Base-by-base conservation (phyloP, 2,888 invertebrate genomes). In the Drosophila monieri region DNA sequence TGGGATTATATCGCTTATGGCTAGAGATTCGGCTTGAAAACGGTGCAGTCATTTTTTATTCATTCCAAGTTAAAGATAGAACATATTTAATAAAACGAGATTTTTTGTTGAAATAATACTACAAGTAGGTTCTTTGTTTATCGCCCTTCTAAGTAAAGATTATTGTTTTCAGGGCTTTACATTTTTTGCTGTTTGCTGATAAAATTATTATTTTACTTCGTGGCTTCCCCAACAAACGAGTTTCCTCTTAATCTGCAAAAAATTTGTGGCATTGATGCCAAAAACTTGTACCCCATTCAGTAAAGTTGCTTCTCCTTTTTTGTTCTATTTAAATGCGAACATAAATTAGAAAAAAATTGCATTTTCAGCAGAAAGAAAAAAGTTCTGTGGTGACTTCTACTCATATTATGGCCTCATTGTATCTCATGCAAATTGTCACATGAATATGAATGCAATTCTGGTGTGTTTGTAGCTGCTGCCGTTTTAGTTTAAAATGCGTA, bases 401-500 rank as follows among this genome's bases (percentile, higher is more conserved):
- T 69, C 58, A 39, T 69, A 64, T 52, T 61, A 69, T 80, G 44
- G 61, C 44, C 48, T 56, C 57, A 61, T 84, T 80, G 67, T 65
- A 65, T 30, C 53, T 47, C 60, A 67, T 73, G 56, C 62, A 61
- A 58, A 74, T 68, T 73, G 67, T 69, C 68, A 62, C 74, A 79
- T 79, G 79, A 65, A 79, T 79, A 73, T 78, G 54, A 65, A 72
- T 68, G 64, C 69, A 35, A 61, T 62, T 72, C 39, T 44, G 71
- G 48, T 30, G 52, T 62, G 39, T 18, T 53, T 62, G 53, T 54
- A 15, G 35, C 41, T 59, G 46, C 35, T 37, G 14, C 48, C 39
- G 12, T 48, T 60, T 48, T 54, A 57, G 51, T 48, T 62, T 65
- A 58, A 55, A 71, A 68, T 64, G 76, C 66, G 54, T 54, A 44